A percentile compares a stretch with the other conserved stretches of the same genome.
Evolutionary conservation across 2,888 invertebrate genomes (phyloP).

Genomic region (Cartodere bifasciata): DNA sequence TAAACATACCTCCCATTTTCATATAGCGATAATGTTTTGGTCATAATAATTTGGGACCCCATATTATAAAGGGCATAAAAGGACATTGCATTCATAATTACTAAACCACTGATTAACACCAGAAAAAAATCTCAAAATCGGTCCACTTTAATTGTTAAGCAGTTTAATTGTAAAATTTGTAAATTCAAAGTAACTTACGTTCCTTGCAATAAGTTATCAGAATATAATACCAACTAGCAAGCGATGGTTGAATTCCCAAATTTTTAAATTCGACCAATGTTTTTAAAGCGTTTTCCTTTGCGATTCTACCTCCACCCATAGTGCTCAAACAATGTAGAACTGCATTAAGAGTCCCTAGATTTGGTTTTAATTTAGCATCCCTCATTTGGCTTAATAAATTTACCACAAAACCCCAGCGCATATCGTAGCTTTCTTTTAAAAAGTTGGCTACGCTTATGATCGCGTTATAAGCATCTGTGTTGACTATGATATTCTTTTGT

Average conservation of each 20-base stretch:
- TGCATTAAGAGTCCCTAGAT: slow-evolving; percentile 54
- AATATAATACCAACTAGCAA: slow-evolving; percentile 63
- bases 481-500: slow-evolving; percentile 49
- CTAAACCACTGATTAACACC: not conserved
- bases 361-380: slow-evolving; percentile 40
- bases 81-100: slow-evolving; percentile 5
- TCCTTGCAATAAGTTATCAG: slow-evolving; percentile 58
- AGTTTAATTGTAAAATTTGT: slow-evolving; percentile 4
- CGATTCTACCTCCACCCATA: slow-evolving; percentile 33
- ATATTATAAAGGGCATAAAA: slow-evolving; percentile 7
- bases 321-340: slow-evolving; percentile 40
- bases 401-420: slow-evolving; percentile 50
- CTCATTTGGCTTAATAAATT: slow-evolving; percentile 54
- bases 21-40: too few species aligned
- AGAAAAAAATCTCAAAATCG: too few species aligned
- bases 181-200: slow-evolving; percentile 37
- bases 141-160: too few species aligned
- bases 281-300: slow-evolving; percentile 37
- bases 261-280: slow-evolving; percentile 50
- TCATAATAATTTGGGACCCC: too few species aligned
- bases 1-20: too few species aligned
- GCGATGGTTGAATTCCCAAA: slow-evolving; percentile 57
- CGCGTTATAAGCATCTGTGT: slow-evolving; percentile 56
- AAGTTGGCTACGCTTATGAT: slow-evolving; percentile 48
- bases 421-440: slow-evolving; percentile 50